A percentile compares a stretch with the other conserved stretches of the same genome.
phyloP scores from a whole-genome alignment of 2,888 invertebrate genomes.

The Rotaria macrura region DNA sequence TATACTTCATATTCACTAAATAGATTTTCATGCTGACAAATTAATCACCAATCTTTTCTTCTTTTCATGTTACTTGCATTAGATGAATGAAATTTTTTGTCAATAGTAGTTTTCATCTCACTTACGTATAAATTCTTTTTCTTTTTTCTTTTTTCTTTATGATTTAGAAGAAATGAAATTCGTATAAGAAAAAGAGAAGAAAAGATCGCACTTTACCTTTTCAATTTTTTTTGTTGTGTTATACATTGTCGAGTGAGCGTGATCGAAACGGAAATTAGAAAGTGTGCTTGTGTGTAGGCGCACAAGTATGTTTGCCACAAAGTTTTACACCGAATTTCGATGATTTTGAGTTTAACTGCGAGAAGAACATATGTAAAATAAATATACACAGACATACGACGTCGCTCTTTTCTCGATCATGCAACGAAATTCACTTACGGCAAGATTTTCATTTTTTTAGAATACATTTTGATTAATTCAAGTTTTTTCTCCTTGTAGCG shows the following conservation, averaged over 20 bases:
- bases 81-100: neutral
- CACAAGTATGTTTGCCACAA: neutral
- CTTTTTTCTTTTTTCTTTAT: neutral
- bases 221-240: neutral
- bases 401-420: neutral
- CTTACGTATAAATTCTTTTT: neutral
- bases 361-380: neutral
- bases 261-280: neutral
- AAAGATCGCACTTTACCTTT: neutral
- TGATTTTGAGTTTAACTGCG: neutral
- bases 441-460: neutral
- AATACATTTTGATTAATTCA: neutral
- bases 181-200: neutral
- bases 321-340: neutral
- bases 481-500: neutral
- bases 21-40: neutral
- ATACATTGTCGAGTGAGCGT: neutral
- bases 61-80: neutral
- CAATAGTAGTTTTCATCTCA: neutral
- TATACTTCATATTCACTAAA: too few species aligned
- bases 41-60: too few species aligned
- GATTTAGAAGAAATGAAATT: neutral
- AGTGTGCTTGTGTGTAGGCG: neutral
- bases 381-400: neutral
- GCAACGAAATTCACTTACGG: neutral